A percentile compares a stretch with the other conserved stretches of the same genome.
phyloP scores from a whole-genome alignment of 2,113 vertebrate genomes.

The Colius striatus region DNA sequence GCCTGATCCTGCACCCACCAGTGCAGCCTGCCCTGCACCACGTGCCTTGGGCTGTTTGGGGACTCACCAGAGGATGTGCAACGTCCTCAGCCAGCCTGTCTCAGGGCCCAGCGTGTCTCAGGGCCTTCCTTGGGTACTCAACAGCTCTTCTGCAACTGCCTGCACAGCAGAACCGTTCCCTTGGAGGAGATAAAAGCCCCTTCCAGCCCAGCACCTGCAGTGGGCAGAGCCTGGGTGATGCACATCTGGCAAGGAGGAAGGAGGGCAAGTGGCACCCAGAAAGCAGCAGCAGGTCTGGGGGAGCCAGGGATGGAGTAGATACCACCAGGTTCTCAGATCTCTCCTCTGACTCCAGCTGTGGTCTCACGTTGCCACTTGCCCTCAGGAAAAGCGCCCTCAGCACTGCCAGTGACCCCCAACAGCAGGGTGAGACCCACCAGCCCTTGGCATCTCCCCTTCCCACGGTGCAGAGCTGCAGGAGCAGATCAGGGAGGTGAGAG shows the following conservation, averaged over 20 bases:
- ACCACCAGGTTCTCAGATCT: not conserved
- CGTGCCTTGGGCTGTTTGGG: not conserved
- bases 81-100: not conserved
- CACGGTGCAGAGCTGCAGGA: not conserved
- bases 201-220: not conserved
- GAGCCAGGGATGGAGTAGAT: not conserved
- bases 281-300: not conserved
- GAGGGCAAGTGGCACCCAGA: not conserved
- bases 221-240: not conserved
- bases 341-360: not conserved
- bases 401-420: not conserved
- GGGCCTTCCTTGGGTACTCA: not conserved
- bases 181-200: not conserved
- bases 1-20: rapidly evolving
- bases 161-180: not conserved
- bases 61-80: not conserved
- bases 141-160: not conserved
- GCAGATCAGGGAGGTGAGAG: not conserved
- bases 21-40: not conserved
- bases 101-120: not conserved
- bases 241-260: not conserved
- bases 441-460: not conserved
- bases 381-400: not conserved
- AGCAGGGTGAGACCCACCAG: not conserved
- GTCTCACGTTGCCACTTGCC: not conserved